A percentile compares a stretch with the other conserved stretches of the same genome.
Conservation (phyloP, 2,888 invertebrate genomes). For the Teinopalpus imperialis region DNA sequence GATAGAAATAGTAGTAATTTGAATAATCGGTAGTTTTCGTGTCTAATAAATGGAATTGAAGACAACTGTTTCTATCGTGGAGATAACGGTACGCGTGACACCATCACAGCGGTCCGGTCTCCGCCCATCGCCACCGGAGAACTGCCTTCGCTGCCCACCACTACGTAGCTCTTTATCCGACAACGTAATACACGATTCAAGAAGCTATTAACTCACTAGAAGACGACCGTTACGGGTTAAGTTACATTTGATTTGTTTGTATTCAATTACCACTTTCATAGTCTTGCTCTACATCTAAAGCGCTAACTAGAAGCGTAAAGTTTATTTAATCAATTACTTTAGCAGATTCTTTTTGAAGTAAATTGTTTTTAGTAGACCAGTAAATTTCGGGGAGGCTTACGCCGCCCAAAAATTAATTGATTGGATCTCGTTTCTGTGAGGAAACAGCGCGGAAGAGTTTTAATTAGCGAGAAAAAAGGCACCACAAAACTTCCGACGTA, state of each 20-base stretch:
- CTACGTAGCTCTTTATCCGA: background rate
- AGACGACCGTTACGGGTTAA: slow-evolving; percentile 11
- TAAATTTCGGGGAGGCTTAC: slow-evolving; percentile 76
- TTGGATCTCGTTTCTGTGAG: slow-evolving; percentile 78
- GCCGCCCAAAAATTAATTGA: slow-evolving; percentile 79
- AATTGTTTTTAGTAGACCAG: slow-evolving; percentile 66
- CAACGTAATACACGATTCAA: slow-evolving; percentile 15
- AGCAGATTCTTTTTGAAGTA: slow-evolving; percentile 58
- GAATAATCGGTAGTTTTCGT: slow-evolving; percentile 11
- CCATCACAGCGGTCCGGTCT: slow-evolving; percentile 37
- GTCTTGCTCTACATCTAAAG: slow-evolving; percentile 14
- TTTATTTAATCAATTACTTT: slow-evolving; percentile 70
- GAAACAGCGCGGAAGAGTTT: slow-evolving; percentile 82
- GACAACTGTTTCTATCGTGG: slow-evolving; percentile 13
- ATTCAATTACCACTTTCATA: background rate
- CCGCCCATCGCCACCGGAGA: slow-evolving; percentile 30
- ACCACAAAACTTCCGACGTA: slow-evolving; percentile 77
- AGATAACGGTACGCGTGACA: slow-evolving; percentile 67
- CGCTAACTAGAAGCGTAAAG: slow-evolving; percentile 46
- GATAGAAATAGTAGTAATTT: slow-evolving; percentile 21
- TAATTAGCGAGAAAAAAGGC: slow-evolving; percentile 80
- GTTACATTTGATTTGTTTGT: slow-evolving; percentile 12
- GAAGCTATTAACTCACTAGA: slow-evolving; percentile 13
- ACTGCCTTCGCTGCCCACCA: slow-evolving; percentile 1
- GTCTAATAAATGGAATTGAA: slow-evolving; percentile 13